These are phyloP conservation scores for Ferrisia virgata DNA, from an alignment of 2,888 invertebrate species.

Conservation along the genomic window DNA sequence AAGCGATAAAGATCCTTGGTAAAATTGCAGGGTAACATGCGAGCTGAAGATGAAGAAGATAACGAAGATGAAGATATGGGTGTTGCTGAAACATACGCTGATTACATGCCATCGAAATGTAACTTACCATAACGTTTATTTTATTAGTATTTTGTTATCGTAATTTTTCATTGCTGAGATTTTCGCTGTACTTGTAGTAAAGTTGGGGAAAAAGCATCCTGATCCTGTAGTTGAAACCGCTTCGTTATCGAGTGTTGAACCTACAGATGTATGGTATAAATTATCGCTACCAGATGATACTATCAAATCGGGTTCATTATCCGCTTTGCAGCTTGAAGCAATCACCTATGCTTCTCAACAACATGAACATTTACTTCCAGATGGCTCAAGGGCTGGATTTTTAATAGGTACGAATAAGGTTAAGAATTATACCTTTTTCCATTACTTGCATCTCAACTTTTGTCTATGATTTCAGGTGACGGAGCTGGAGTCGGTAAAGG, in stretches of 20 bases:
- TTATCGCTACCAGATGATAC: slow-evolving; percentile 79
- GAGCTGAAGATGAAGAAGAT: slow-evolving; percentile 50
- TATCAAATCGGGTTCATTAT: slow-evolving; percentile 79
- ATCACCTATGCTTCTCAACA: slow-evolving; percentile 97
- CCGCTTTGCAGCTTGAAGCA: slow-evolving; percentile 94
- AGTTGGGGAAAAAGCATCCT: slow-evolving; percentile 92
- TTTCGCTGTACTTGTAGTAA: slow-evolving; percentile 60
- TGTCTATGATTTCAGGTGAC: slow-evolving; percentile 64
- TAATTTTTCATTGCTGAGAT: not conserved
- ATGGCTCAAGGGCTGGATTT: slow-evolving; percentile 89
- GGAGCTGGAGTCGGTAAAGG: slow-evolving; percentile 98
- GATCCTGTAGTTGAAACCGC: slow-evolving; percentile 99
- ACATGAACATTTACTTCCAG: slow-evolving; percentile 85
- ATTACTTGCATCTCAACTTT: not conserved
- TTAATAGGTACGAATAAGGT: slow-evolving; percentile 68
- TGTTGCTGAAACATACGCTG: slow-evolving; percentile 96
- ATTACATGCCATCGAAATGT: slow-evolving; percentile 96
- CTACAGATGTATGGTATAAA: slow-evolving; percentile 87
- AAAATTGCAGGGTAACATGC: slow-evolving; percentile 4
- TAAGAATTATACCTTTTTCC: not conserved
- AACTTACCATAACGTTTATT: slow-evolving; percentile 52
- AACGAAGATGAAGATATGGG: slow-evolving; percentile 70
- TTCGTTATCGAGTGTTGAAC: slow-evolving; percentile 91
- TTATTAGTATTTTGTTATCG: not conserved
- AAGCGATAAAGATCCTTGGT: not conserved